Evolutionary conservation across 53 echinoderm and acorn worm genomes (phyloP).

Genomic region (Patiria pectinifera): DNA sequence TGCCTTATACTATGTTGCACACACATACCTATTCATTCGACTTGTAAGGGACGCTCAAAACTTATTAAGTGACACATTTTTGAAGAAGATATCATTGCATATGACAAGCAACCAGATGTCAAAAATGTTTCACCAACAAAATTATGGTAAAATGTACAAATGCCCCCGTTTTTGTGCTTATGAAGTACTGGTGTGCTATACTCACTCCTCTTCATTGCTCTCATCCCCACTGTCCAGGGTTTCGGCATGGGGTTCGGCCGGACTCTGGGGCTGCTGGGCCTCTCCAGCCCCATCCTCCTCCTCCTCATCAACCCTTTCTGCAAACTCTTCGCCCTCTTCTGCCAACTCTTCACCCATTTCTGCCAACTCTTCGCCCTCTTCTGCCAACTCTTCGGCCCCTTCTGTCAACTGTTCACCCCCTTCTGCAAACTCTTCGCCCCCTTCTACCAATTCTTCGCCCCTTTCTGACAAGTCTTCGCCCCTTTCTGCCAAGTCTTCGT

Average conservation of each 20-base stretch:
- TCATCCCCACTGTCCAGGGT: slow-evolving; percentile 86
- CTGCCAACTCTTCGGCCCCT: slow-evolving; percentile 17
- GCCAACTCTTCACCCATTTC: slow-evolving; percentile 57
- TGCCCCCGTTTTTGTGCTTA: neutral
- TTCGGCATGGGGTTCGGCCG: slow-evolving; percentile 41
- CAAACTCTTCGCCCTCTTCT: neutral
- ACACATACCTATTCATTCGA: too few relatives aligned
- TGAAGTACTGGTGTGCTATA: neutral
- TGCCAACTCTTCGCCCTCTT: slow-evolving; percentile 29
- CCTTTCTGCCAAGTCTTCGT: slow-evolving; percentile 48
- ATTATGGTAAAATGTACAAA: neutral
- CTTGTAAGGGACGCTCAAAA: too few relatives aligned
- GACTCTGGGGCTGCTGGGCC: slow-evolving; percentile 19
- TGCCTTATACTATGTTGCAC: too few relatives aligned
- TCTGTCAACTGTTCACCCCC: slow-evolving; percentile 21
- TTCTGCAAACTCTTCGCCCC: slow-evolving; percentile 39
- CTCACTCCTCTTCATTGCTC: slow-evolving; percentile 92
- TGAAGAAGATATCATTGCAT: too few relatives aligned
- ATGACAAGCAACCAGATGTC: too few relatives aligned
- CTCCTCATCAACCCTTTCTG: slow-evolving; percentile 19
- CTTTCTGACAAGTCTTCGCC: slow-evolving; percentile 27
- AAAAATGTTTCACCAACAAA: too few relatives aligned
- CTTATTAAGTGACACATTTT: too few relatives aligned
- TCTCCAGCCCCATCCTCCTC: slow-evolving; percentile 14
- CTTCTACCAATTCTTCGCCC: slow-evolving; percentile 31